Evolutionary conservation across 2,888 invertebrate genomes (phyloP).

Genomic region (Plusia festucae): DNA sequence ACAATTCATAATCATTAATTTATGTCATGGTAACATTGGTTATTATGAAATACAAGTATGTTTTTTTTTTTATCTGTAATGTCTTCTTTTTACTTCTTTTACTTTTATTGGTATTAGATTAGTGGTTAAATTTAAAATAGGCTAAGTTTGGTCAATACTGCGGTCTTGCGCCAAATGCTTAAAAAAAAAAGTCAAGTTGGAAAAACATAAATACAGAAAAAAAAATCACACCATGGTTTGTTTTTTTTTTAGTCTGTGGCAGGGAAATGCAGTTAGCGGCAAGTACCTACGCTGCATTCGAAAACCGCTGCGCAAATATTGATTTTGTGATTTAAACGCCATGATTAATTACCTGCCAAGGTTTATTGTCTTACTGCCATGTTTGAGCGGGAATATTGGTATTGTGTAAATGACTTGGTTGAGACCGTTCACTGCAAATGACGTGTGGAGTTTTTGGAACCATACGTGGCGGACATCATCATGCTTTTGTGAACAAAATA

Average conservation of each 20-base stretch:
- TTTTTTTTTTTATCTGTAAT: too few species aligned
- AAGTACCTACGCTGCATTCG: slow-evolving; percentile 53
- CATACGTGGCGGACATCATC: not conserved
- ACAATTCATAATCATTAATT: too few species aligned
- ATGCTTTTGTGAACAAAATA: not conserved
- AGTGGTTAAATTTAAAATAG: too few species aligned
- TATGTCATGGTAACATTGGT: too few species aligned
- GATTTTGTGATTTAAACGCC: slow-evolving; percentile 71
- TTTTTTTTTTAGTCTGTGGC: slow-evolving; percentile 31
- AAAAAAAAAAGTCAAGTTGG: too few species aligned
- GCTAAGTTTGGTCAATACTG: too few species aligned
- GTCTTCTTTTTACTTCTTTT: too few species aligned
- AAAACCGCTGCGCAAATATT: slow-evolving; percentile 64
- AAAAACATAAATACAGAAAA: too few species aligned
- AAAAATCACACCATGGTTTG: too few species aligned
- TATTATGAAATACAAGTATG: too few species aligned
- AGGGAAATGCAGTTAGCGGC: slow-evolving; percentile 50
- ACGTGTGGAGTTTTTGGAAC: slow-evolving; percentile 11
- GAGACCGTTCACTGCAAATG: slow-evolving; percentile 14
- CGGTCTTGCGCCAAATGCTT: too few species aligned
- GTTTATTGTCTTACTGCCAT: slow-evolving; percentile 66
- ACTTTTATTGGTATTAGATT: too few species aligned
- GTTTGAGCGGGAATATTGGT: slow-evolving; percentile 38
- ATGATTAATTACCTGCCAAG: slow-evolving; percentile 73
- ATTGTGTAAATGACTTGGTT: slow-evolving; percentile 35